These are phyloP conservation scores for Oscheius sp. DNA, from an alignment of 2,888 invertebrate genomes.

Conservation along the genomic window DNA sequence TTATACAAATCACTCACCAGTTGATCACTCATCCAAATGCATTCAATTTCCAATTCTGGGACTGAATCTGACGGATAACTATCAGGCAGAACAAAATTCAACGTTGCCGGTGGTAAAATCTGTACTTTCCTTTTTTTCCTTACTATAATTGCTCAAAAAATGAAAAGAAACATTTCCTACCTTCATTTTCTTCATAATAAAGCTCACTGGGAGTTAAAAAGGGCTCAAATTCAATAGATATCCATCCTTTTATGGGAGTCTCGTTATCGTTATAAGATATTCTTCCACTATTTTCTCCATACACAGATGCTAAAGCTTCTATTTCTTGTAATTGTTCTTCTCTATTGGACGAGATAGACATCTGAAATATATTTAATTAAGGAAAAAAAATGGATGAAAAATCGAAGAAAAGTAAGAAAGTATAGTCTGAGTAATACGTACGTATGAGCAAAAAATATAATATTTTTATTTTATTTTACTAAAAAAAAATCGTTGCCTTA, in stretches of 20 bases:
- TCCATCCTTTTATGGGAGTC: neutral
- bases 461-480: too few species aligned
- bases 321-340: conserved; percentile 25
- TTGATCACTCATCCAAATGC: conserved; percentile 17
- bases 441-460: too few species aligned
- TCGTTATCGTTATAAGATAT: neutral
- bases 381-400: neutral
- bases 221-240: conserved; percentile 7
- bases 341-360: neutral
- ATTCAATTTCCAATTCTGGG: neutral
- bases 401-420: neutral
- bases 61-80: conserved; percentile 2
- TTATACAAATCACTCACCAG: neutral
- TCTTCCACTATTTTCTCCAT: neutral
- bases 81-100: conserved; percentile 1
- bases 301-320: conserved; percentile 17
- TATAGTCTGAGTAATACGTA: too few species aligned
- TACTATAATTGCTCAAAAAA: neutral
- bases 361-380: neutral
- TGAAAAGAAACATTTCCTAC: neutral
- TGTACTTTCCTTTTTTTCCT: neutral
- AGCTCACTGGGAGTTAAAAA: neutral
- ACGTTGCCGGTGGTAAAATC: neutral
- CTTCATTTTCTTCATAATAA: neutral
- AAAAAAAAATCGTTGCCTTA: too few species aligned